phyloP scores from a whole-genome alignment of 2,113 vertebrate genomes.

The Grallaria varia region DNA sequence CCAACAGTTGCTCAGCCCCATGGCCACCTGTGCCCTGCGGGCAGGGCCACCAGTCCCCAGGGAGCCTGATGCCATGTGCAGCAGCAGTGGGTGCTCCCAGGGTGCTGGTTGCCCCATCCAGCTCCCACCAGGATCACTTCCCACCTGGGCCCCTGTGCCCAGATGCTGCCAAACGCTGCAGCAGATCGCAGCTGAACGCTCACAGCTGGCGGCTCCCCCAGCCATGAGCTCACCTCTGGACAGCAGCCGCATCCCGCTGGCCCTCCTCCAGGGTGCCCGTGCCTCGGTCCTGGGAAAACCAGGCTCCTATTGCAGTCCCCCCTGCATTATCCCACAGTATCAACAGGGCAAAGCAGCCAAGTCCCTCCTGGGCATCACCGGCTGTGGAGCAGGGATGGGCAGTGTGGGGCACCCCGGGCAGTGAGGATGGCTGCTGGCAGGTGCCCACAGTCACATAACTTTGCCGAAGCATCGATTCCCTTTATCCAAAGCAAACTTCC shows the following conservation, averaged over 20 bases:
- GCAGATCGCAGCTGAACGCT: neutral
- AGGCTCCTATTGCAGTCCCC: neutral
- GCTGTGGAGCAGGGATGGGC: neutral
- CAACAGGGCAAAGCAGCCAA: neutral
- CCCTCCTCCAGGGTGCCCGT: neutral
- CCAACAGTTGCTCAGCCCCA: neutral
- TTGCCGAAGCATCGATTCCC: neutral
- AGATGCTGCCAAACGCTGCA: neutral
- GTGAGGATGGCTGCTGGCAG: neutral
- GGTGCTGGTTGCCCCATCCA: neutral
- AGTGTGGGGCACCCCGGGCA: neutral
- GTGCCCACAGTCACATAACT: neutral
- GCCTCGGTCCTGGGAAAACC: neutral
- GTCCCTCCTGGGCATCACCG: rapidly evolving
- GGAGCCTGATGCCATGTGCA: neutral
- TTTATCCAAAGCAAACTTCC: neutral
- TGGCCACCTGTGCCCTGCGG: neutral
- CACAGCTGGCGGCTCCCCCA: neutral
- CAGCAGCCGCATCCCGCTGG: rapidly evolving
- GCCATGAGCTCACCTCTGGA: neutral
- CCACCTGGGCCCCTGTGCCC: neutral
- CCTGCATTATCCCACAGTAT: neutral
- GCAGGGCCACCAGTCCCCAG: rapidly evolving
- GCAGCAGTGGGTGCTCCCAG: neutral
- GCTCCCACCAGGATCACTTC: neutral